Percentiles rank a stretch among this genome's conserved stretches.
Conservation (phyloP, 2,888 invertebrate species). For the Xylota sylvarum region DNA sequence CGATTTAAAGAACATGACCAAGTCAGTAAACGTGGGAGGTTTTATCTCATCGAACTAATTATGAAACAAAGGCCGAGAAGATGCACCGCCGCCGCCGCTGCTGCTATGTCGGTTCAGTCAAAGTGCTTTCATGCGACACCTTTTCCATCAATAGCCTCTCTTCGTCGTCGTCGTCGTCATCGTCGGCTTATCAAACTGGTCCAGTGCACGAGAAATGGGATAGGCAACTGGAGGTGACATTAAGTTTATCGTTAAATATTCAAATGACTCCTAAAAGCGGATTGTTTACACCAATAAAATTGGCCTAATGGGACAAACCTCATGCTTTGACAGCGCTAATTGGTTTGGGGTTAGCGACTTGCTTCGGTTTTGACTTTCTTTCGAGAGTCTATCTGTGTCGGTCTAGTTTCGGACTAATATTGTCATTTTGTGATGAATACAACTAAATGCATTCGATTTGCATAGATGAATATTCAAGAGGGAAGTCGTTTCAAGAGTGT, state of each 20-base stretch:
- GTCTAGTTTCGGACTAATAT: constrained; percentile 23
- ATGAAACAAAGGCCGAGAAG: constrained; percentile 4
- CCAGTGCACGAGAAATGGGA: background rate
- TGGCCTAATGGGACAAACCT: constrained; percentile 35
- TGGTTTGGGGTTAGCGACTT: constrained; percentile 21
- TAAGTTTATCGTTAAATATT: constrained; percentile 45
- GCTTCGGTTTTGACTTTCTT: constrained; percentile 4
- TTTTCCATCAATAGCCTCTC: background rate
- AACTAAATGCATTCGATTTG: constrained; percentile 32
- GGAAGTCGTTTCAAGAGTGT: background rate
- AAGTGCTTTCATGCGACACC: constrained; percentile 28
- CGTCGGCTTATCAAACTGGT: constrained; percentile 9
- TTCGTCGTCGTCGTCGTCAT: too few species aligned
- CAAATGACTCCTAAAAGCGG: constrained; percentile 43
- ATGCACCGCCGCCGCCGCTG: background rate
- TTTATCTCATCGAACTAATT: constrained; percentile 50
- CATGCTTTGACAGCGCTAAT: constrained; percentile 54
- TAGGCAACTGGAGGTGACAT: background rate
- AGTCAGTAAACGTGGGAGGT: constrained; percentile 44
- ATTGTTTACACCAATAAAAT: constrained; percentile 52
- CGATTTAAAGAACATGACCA: constrained; percentile 35
- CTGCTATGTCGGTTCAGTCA: background rate
- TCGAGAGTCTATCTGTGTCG: constrained; percentile 6
- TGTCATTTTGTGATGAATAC: constrained; percentile 23
- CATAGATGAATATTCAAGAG: constrained; percentile 53